Conservation (phyloP, 2,888 invertebrate genomes). For the Branchinecta sandiegonensis region DNA sequence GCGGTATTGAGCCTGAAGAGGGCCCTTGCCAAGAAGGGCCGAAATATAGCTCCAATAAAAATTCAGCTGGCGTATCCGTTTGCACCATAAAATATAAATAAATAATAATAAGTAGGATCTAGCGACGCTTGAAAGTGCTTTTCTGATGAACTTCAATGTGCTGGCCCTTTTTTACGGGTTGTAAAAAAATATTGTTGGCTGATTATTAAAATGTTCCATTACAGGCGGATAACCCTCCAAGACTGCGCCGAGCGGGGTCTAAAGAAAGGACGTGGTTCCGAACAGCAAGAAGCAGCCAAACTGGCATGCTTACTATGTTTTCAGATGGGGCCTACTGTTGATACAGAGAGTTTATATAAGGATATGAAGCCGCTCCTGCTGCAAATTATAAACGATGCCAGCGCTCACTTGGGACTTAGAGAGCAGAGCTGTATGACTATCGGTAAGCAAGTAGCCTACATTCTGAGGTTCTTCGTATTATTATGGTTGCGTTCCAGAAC, state of each 20-base stretch:
- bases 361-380: slow-evolving; percentile 57
- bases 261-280: slow-evolving; percentile 65
- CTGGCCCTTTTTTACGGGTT: too few species aligned
- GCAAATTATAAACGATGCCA: slow-evolving; percentile 55
- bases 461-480: too few species aligned
- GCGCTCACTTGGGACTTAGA: slow-evolving; percentile 57
- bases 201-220: slow-evolving; percentile 16
- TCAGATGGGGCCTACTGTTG: slow-evolving; percentile 48
- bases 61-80: too few species aligned
- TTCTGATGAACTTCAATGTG: too few species aligned
- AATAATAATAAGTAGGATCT: too few species aligned
- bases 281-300: slow-evolving; percentile 65
- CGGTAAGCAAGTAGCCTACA: neutral
- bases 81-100: too few species aligned
- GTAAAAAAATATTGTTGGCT: too few species aligned
- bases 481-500: too few species aligned
- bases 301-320: slow-evolving; percentile 64
- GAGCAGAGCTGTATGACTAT: slow-evolving; percentile 35
- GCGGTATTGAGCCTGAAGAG: too few species aligned
- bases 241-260: slow-evolving; percentile 68
- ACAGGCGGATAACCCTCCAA: slow-evolving; percentile 52
- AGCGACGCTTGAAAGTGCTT: too few species aligned
- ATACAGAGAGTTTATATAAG: slow-evolving; percentile 51
- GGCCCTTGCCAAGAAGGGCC: too few species aligned
- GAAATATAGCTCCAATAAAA: too few species aligned